These are phyloP conservation scores for Megaleporinus macrocephalus DNA, from an alignment of 2,113 vertebrate species.

Conservation along the genomic window DNA sequence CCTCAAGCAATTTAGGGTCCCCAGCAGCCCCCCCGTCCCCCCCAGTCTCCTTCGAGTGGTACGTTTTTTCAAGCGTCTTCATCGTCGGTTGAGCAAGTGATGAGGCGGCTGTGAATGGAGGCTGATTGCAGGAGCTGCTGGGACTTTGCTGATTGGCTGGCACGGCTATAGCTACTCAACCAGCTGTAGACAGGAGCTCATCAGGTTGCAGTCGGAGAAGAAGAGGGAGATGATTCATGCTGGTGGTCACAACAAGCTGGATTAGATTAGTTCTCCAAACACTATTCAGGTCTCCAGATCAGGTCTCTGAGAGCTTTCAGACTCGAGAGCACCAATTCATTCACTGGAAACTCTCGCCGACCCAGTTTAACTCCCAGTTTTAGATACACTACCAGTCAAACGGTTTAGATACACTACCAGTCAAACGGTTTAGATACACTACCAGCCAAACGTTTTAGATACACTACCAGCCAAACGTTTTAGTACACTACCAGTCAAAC, in stretches of 20 bases:
- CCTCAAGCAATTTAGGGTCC: constrained; percentile 2
- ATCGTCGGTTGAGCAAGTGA: constrained; percentile 28
- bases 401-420: too few species aligned
- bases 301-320: neutral
- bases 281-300: neutral
- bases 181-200: constrained; percentile 9
- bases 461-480: too few species aligned
- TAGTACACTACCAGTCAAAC: too few species aligned
- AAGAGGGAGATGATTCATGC: constrained; percentile 24
- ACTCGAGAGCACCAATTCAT: too few species aligned
- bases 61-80: constrained; percentile 33
- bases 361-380: neutral
- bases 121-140: constrained; percentile 65
- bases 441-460: too few species aligned
- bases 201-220: neutral
- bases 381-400: too few species aligned
- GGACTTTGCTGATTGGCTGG: constrained; percentile 67
- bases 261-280: neutral
- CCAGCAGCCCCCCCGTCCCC: constrained; percentile 1
- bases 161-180: constrained; percentile 22
- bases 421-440: too few species aligned
- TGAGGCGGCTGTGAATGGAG: constrained; percentile 63
- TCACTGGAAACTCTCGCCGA: too few species aligned
- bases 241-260: neutral
- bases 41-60: too few species aligned